phyloP scores from a whole-genome alignment of 2,797 vertebrate species.

The Lutjanus campechanus region DNA sequence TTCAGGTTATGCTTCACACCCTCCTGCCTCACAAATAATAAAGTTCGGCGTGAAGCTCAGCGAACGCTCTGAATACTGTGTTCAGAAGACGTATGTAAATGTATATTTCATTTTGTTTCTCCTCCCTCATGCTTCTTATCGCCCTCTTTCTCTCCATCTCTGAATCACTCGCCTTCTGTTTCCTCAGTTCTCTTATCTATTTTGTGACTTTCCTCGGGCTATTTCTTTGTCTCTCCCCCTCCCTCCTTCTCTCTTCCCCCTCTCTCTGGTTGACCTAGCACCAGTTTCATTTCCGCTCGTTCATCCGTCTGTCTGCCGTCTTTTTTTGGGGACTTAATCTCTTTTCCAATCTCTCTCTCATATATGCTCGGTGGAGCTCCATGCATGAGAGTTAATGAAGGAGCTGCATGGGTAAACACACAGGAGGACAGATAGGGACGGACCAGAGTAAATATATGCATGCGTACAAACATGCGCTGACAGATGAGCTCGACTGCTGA shows the following conservation, averaged over 20 bases:
- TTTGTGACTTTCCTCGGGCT: slow-evolving; percentile 66
- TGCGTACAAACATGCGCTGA: slow-evolving; percentile 21
- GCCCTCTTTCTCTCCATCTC: slow-evolving; percentile 42
- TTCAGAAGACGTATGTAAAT: slow-evolving; percentile 32
- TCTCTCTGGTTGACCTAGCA: slow-evolving; percentile 70
- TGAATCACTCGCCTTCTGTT: slow-evolving; percentile 53
- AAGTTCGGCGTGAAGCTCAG: background rate
- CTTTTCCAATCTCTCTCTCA: slow-evolving; percentile 60
- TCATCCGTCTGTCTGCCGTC: slow-evolving; percentile 48
- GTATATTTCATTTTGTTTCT: slow-evolving; percentile 33
- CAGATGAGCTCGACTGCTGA: slow-evolving; percentile 29
- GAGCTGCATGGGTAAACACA: slow-evolving; percentile 55
- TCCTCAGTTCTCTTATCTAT: slow-evolving; percentile 67
- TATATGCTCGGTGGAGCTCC: slow-evolving; percentile 45
- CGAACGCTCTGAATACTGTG: slow-evolving; percentile 2
- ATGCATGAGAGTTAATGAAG: slow-evolving; percentile 66
- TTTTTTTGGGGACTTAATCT: slow-evolving; percentile 63
- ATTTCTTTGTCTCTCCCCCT: slow-evolving; percentile 53
- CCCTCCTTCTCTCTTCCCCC: background rate
- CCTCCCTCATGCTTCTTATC: slow-evolving; percentile 31
- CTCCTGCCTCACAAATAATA: background rate
- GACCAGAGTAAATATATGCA: slow-evolving; percentile 51
- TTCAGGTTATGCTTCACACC: background rate
- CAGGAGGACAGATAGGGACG: slow-evolving; percentile 24
- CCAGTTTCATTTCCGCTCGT: slow-evolving; percentile 72